A percentile compares a stretch with the other conserved stretches of the same genome.
Evolutionary conservation across 92 coral and sea anemone genomes (phyloP).

Genomic region (Phymanthus crucifer): DNA sequence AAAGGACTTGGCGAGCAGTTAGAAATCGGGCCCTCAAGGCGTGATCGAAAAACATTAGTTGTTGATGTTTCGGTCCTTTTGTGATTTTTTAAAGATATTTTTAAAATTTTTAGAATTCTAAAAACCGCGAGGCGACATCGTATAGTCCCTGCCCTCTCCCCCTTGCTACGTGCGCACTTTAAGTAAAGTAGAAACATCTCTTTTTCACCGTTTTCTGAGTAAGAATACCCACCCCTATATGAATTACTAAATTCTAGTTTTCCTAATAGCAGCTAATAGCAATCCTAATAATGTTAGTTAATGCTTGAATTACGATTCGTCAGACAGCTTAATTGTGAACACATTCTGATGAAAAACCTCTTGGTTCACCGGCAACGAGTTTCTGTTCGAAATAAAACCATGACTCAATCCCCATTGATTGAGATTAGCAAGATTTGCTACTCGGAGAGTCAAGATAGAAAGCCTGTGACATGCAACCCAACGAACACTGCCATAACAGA

Average conservation of each 20-base stretch:
- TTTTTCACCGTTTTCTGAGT: no score
- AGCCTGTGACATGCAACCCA: slow-evolving; percentile 13
- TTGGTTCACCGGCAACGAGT: slow-evolving; percentile 37
- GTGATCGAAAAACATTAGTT: background rate
- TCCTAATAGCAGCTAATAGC: slow-evolving; percentile 27
- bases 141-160: no score
- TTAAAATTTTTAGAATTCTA: no score
- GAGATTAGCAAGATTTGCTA: slow-evolving; percentile 7
- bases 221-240: background rate
- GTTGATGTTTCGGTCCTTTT: background rate
- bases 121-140: no score
- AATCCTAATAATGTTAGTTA: slow-evolving; percentile 23
- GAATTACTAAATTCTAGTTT: background rate
- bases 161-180: no score
- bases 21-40: background rate
- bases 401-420: background rate
- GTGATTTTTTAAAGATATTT: no score
- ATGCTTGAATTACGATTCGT: slow-evolving; percentile 45
- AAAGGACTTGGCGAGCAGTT: background rate
- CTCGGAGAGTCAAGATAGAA: background rate
- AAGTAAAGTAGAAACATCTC: no score
- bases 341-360: slow-evolving; percentile 19
- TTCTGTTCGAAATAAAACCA: slow-evolving; percentile 12
- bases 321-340: slow-evolving; percentile 22
- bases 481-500: slow-evolving; percentile 22